These are phyloP conservation scores for Troides helena DNA, from an alignment of 2,888 invertebrate species.

Conservation along the genomic window DNA sequence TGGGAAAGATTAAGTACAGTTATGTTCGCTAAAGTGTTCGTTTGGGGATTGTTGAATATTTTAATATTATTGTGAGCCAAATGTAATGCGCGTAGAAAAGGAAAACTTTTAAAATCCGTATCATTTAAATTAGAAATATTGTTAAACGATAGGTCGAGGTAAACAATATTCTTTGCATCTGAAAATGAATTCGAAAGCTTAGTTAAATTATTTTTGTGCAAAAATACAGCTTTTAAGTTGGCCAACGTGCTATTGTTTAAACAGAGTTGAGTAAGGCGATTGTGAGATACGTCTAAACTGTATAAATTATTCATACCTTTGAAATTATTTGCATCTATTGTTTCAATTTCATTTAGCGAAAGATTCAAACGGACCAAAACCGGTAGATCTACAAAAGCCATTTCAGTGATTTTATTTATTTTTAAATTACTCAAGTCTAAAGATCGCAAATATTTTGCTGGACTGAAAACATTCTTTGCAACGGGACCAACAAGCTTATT, in stretches of 20 bases:
- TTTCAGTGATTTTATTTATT: slow-evolving; percentile 49
- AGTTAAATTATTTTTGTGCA: slow-evolving; percentile 55
- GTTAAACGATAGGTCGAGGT: slow-evolving; percentile 57
- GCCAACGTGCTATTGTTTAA: slow-evolving; percentile 43
- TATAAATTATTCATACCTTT: slow-evolving; percentile 54
- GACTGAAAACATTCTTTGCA: slow-evolving; percentile 52
- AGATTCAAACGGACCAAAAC: slow-evolving; percentile 58
- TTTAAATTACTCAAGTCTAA: slow-evolving; percentile 59
- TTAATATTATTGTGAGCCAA: slow-evolving; percentile 54
- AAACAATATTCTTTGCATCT: slow-evolving; percentile 43
- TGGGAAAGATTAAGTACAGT: slow-evolving; percentile 51
- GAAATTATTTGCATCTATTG: slow-evolving; percentile 56
- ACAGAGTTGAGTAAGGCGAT: slow-evolving; percentile 46
- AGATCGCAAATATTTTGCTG: slow-evolving; percentile 55
- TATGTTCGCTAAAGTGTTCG: slow-evolving; percentile 50
- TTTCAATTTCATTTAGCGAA: slow-evolving; percentile 55
- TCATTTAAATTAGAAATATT: slow-evolving; percentile 42
- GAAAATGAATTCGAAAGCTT: slow-evolving; percentile 39
- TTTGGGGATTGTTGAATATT: slow-evolving; percentile 53
- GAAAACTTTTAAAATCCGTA: slow-evolving; percentile 41
- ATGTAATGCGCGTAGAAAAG: slow-evolving; percentile 50
- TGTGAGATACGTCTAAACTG: slow-evolving; percentile 61
- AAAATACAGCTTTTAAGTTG: slow-evolving; percentile 56
- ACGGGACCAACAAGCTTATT: slow-evolving; percentile 53
- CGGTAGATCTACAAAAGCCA: slow-evolving; percentile 56